phyloP scores from a whole-genome alignment of 2,797 vertebrate genomes.

The Channallabes apus region DNA sequence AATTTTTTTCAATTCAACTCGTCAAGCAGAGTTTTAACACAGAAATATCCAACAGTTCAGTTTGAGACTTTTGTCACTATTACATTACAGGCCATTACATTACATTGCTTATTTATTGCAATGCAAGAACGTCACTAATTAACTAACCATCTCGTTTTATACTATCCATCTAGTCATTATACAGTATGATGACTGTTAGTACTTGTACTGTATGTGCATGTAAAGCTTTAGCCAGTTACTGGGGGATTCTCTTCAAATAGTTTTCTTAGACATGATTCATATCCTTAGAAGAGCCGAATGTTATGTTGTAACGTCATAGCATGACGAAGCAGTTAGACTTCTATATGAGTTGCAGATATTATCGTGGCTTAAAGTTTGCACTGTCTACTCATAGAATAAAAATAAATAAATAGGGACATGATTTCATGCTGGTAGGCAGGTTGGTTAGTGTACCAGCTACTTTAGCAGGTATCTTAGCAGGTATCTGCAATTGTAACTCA shows the following conservation, averaged over 20 bases:
- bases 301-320: background rate
- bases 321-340: background rate
- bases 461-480: background rate
- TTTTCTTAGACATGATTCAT: background rate
- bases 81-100: background rate
- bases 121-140: background rate
- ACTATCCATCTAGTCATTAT: too few relatives aligned
- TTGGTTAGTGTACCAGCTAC: background rate
- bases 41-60: background rate
- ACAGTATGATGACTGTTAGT: background rate
- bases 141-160: slow-evolving; percentile 4
- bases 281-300: background rate
- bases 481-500: background rate
- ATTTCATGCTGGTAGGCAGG: background rate
- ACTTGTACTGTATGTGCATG: background rate
- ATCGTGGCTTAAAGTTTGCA: background rate
- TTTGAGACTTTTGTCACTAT: background rate
- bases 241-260: background rate
- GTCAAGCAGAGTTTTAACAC: background rate
- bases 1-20: background rate
- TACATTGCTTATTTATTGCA: background rate
- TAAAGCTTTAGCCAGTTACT: background rate
- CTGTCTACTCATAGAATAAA: background rate
- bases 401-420: background rate
- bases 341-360: background rate